Evolutionary conservation across 1,140 invertebrate genomes (phyloP), one percentile per base, ranked within the genome.

Genomic region (Lepidurus packardi): DNA sequence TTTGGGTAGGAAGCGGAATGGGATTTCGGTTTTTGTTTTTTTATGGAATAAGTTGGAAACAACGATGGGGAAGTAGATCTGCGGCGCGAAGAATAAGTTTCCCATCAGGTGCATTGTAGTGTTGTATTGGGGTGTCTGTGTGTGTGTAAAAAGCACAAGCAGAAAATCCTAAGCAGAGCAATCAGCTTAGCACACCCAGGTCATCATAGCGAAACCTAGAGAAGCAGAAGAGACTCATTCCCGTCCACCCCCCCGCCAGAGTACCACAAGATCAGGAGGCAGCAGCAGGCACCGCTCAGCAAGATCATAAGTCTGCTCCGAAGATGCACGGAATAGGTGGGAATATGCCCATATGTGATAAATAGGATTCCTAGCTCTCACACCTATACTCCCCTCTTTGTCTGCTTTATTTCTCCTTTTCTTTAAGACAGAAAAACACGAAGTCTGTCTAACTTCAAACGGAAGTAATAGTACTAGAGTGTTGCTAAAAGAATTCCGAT

Each of bases 181-280:
- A 65, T 65, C 53, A 65, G 53, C 53, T 65, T 65, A 65, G 53
- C 53, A 65, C 53, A 65, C 53, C 53, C 53, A 65, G 53, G 53
- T 65, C 53, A 65, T 65, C 53, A 65, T 21, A 65, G 53, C 53
- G 16, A 13, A 65, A 65, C 53, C 21, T 65, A 65, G 16, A 65
- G 53, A 65, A 65, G 53, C 53, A 65, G 53, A 65, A 65, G 53
- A 65, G 53, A 65, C 53, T 65, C 53, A 65, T 65, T 65, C 21
- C n/a, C n/a, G n/a, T n/a, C n/a, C n/a, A n/a, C n/a, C n/a, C 21
- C 16, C 21, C 13, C 53, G 53, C 21, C 16, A 65, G 16, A 13
- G 21, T n/a, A 13, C 53, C 53, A 7, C 53, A 65, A 65, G 53
- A 65, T 65, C 53, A 65, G 6, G 53, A 65, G 7, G 16, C 16